Evolutionary conservation across 2,888 invertebrate species (phyloP).

Genomic region (Anthoptus insignis): DNA sequence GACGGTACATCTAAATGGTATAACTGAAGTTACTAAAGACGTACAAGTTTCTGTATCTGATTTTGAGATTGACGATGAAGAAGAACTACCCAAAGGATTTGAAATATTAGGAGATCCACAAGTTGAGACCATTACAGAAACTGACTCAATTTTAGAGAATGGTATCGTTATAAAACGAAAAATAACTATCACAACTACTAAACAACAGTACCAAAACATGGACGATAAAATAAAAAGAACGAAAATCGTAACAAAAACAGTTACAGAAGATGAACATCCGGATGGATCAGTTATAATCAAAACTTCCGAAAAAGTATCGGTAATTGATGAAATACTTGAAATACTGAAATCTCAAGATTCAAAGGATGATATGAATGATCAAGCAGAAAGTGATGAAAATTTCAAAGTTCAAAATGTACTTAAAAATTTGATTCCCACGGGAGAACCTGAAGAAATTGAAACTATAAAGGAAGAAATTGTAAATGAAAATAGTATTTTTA

Average conservation of each 20-base stretch:
- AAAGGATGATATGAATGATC: too few species aligned
- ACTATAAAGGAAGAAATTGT: slow-evolving; percentile 53
- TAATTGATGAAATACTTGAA: slow-evolving; percentile 62
- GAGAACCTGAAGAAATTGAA: slow-evolving; percentile 60
- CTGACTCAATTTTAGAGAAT: slow-evolving; percentile 63
- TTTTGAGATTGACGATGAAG: slow-evolving; percentile 55
- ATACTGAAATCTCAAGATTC: slow-evolving; percentile 38
- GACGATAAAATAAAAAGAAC: slow-evolving; percentile 60
- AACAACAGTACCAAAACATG: slow-evolving; percentile 62
- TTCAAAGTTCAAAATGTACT: slow-evolving; percentile 56
- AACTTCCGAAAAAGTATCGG: slow-evolving; percentile 73
- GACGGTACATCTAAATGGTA: slow-evolving; percentile 68
- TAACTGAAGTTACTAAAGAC: slow-evolving; percentile 77
- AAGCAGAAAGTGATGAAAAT: slow-evolving; percentile 40
- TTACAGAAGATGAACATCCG: slow-evolving; percentile 74
- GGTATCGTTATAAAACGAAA: slow-evolving; percentile 66
- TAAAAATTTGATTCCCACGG: slow-evolving; percentile 53
- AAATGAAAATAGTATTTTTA: slow-evolving; percentile 57
- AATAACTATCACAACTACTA: slow-evolving; percentile 64
- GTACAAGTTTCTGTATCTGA: slow-evolving; percentile 74
- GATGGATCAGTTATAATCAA: slow-evolving; percentile 75
- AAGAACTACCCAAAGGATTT: slow-evolving; percentile 60
- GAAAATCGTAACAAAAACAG: slow-evolving; percentile 67
- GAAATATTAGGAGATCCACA: slow-evolving; percentile 59
- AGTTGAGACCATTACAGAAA: slow-evolving; percentile 59